These are phyloP conservation scores for Rhagoletis pomonella DNA, from an alignment of 1,140 invertebrate genomes.

Conservation along the genomic window DNA sequence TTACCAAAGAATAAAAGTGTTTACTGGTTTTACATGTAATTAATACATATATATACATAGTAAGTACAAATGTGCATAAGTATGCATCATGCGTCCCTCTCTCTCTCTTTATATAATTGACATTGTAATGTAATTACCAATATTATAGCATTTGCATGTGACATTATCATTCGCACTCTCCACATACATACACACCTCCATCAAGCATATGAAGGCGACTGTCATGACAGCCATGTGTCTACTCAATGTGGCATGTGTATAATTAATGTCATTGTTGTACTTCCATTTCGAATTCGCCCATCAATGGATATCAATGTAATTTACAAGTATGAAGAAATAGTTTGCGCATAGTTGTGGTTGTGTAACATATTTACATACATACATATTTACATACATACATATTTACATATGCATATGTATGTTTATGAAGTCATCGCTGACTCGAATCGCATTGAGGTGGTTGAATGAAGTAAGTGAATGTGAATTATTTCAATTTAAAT, in stretches of 20 bases:
- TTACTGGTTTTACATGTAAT: neutral
- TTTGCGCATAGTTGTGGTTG: neutral
- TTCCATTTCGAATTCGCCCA: neutral
- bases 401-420: no score
- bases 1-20: no score
- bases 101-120: neutral
- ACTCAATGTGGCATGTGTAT: conserved; percentile 18
- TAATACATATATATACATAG: neutral
- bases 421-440: no score
- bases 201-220: neutral
- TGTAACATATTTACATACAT: no score
- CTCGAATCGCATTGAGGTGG: no score
- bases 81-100: neutral
- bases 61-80: neutral
- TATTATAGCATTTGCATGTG: conserved; percentile 15
- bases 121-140: conserved; percentile 33
- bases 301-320: neutral
- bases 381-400: no score
- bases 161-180: neutral
- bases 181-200: neutral
- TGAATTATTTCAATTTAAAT: no score
- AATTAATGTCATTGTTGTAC: conserved; percentile 37
- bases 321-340: neutral
- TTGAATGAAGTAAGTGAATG: no score
- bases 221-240: conserved; percentile 26